Evolutionary conservation across 2,113 vertebrate species (phyloP).

Genomic region (Dunckerocampus dactyliophorus): DNA sequence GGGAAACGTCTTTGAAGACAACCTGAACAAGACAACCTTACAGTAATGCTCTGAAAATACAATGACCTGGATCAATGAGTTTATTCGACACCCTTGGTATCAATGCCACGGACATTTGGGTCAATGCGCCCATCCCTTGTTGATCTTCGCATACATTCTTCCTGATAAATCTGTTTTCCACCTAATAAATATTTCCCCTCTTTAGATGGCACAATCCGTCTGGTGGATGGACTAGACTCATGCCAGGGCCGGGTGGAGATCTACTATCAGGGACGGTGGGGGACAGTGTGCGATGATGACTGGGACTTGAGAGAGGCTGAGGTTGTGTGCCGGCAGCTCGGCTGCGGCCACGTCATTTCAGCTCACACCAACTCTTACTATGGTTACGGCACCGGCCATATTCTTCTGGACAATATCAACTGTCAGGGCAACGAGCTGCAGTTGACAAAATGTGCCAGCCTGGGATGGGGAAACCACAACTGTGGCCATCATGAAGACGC

Average conservation of each 20-base stretch:
- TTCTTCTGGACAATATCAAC: slow-evolving; percentile 90
- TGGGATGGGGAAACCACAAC: slow-evolving; percentile 95
- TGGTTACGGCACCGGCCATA: slow-evolving; percentile 83
- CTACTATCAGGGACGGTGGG: slow-evolving; percentile 84
- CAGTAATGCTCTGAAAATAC: too few relatives aligned
- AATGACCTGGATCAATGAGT: too few relatives aligned
- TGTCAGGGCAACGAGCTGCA: slow-evolving; percentile 79
- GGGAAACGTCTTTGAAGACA: too few relatives aligned
- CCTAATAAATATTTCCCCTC: neutral
- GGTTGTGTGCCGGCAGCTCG: slow-evolving; percentile 87
- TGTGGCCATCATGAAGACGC: slow-evolving; percentile 96
- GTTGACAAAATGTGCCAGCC: slow-evolving; percentile 78
- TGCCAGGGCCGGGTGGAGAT: slow-evolving; percentile 94
- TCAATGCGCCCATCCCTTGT: too few relatives aligned
- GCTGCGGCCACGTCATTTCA: slow-evolving; percentile 78
- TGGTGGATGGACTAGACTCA: slow-evolving; percentile 72
- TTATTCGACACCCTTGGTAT: too few relatives aligned
- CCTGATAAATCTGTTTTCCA: neutral
- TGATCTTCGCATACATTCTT: neutral
- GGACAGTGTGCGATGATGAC: slow-evolving; percentile 93
- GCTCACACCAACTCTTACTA: slow-evolving; percentile 86
- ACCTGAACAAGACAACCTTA: too few relatives aligned
- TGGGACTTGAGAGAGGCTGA: slow-evolving; percentile 81
- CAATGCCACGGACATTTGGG: too few relatives aligned
- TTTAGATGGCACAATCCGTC: slow-evolving; percentile 79